A percentile compares a stretch with the other conserved stretches of the same genome.
Evolutionary conservation across 2,888 invertebrate genomes (phyloP).

Genomic region (Acleris holmiana): DNA sequence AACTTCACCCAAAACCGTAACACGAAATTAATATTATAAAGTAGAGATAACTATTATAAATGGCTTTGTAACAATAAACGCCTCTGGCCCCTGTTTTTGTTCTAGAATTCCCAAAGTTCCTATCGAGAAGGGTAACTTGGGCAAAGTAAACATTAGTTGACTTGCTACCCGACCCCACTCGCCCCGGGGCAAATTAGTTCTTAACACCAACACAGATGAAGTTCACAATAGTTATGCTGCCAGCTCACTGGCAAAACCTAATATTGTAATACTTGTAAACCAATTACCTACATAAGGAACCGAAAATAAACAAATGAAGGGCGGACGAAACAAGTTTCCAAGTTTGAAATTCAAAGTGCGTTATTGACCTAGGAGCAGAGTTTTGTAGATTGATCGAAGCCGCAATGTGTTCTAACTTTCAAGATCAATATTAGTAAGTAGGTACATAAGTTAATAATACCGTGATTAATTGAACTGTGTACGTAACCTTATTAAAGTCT

Average conservation of each 20-base stretch:
- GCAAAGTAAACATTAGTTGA: slow-evolving; percentile 62
- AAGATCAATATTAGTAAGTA: slow-evolving; percentile 4
- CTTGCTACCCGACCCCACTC: slow-evolving; percentile 46
- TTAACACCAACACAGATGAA: slow-evolving; percentile 58
- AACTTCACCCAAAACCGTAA: slow-evolving; percentile 56
- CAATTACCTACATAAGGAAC: slow-evolving; percentile 28
- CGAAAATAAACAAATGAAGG: slow-evolving; percentile 20
- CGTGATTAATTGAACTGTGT: slow-evolving; percentile 2
- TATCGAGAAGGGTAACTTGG: slow-evolving; percentile 50
- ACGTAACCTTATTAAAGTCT: background rate
- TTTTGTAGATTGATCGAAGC: slow-evolving; percentile 15
- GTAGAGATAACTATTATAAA: slow-evolving; percentile 56
- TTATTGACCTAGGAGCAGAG: slow-evolving; percentile 4
- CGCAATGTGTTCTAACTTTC: slow-evolving; percentile 13
- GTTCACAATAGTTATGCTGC: slow-evolving; percentile 32
- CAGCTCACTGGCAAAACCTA: slow-evolving; percentile 27
- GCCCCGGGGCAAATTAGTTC: slow-evolving; percentile 61
- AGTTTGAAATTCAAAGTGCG: slow-evolving; percentile 12
- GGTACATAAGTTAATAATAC: no score
- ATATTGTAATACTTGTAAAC: slow-evolving; percentile 30
- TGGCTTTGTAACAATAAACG: slow-evolving; percentile 69
- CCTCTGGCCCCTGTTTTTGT: slow-evolving; percentile 68
- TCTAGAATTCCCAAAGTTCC: slow-evolving; percentile 52
- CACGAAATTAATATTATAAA: slow-evolving; percentile 63
- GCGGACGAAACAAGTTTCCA: slow-evolving; percentile 8